Percentiles rank a stretch among this genome's conserved stretches.
Evolutionary conservation across 2,113 vertebrate species (phyloP).

Genomic region (Choloepus hoffmanni): DNA sequence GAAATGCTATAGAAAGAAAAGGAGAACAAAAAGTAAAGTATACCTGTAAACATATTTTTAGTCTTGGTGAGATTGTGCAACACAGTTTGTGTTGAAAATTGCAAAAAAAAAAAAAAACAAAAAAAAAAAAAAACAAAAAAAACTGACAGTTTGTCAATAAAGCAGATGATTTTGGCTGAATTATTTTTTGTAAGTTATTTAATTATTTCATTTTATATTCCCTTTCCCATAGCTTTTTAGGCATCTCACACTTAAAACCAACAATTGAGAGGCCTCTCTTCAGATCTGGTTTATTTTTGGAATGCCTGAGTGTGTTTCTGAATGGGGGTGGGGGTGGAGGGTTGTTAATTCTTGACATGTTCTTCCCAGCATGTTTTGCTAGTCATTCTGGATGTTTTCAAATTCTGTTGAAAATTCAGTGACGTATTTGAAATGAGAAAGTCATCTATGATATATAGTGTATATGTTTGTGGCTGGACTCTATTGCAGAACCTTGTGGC

Average conservation of each 20-base stretch:
- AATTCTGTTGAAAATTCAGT: constrained; percentile 85
- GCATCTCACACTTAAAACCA: constrained; percentile 76
- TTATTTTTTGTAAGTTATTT: constrained; percentile 74
- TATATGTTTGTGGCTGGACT: constrained; percentile 83
- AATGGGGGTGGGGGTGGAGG: not conserved
- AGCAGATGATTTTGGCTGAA: constrained; percentile 77
- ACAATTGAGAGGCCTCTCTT: constrained; percentile 76
- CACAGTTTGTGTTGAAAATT: constrained; percentile 39
- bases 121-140: constrained; percentile 29
- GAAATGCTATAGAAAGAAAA: constrained; percentile 62
- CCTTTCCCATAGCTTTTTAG: constrained; percentile 76
- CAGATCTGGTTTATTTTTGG: constrained; percentile 78
- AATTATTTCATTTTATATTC: constrained; percentile 72
- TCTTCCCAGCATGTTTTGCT: constrained; percentile 81
- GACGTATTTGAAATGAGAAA: constrained; percentile 78
- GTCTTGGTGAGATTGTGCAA: constrained; percentile 64
- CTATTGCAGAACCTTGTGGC: constrained; percentile 78
- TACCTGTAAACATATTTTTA: constrained; percentile 72
- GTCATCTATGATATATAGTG: constrained; percentile 78
- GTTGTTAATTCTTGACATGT: constrained; percentile 72
- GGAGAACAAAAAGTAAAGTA: constrained; percentile 61
- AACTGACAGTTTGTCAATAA: constrained; percentile 74
- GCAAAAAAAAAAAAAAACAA: constrained; percentile 1
- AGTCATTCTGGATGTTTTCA: constrained; percentile 85
- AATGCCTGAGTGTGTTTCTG: constrained; percentile 76